phyloP scores from a whole-genome alignment of 2,888 invertebrate species.

The Entomobrya proxima region DNA sequence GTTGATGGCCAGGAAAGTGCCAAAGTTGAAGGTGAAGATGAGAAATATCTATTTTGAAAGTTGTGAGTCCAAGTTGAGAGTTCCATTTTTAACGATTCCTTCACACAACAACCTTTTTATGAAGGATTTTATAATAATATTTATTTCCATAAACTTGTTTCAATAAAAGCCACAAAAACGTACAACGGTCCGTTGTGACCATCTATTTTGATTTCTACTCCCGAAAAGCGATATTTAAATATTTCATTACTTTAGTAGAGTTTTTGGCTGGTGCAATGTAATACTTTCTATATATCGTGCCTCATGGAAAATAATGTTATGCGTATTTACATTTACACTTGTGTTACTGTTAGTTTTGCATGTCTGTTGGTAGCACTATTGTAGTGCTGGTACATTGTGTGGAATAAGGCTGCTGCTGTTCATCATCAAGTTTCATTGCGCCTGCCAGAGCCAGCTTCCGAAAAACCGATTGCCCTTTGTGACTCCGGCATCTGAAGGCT shows the following conservation, averaged over 20 bases:
- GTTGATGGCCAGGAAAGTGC: conserved; percentile 36
- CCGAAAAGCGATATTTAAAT: conserved; percentile 1
- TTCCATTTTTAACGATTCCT: conserved; percentile 47
- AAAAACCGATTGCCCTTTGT: conserved; percentile 60
- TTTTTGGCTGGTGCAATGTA: conserved; percentile 14
- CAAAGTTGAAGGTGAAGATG: conserved; percentile 17
- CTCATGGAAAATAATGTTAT: conserved; percentile 23
- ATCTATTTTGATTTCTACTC: not conserved
- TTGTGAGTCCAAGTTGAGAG: conserved; percentile 28
- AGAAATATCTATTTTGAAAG: conserved; percentile 30
- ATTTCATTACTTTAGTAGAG: conserved; percentile 10
- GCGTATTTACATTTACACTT: conserved; percentile 47
- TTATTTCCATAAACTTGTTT: conserved; percentile 35
- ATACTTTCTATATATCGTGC: conserved; percentile 28
- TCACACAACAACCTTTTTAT: not conserved
- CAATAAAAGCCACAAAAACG: conserved; percentile 26
- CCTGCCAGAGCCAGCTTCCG: conserved; percentile 64
- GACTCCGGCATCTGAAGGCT: conserved; percentile 62
- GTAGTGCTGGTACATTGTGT: conserved; percentile 23
- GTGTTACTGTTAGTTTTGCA: conserved; percentile 17
- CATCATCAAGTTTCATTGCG: conserved; percentile 44
- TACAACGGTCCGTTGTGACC: conserved; percentile 30
- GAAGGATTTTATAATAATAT: not conserved
- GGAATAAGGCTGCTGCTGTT: conserved; percentile 50
- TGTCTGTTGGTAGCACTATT: not conserved